Base-by-base conservation (phyloP, 2,888 invertebrate species). In the Habrosyne pyritoides region DNA sequence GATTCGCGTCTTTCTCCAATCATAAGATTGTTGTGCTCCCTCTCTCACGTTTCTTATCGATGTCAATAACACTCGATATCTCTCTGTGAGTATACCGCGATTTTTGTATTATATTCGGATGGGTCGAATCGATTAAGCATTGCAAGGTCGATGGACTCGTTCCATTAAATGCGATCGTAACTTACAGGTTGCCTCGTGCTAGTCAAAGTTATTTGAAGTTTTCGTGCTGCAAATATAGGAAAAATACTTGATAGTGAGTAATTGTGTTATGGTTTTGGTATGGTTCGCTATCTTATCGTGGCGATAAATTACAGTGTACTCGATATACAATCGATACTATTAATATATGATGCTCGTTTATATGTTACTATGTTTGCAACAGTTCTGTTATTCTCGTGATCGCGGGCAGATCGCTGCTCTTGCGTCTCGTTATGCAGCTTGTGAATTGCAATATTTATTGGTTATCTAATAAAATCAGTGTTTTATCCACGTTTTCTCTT, bases 251-350 rank as follows among this genome's bases (percentile, higher is more conserved):
- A 61, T 64, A 59, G 57, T 63, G 58, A 72, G 53, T 71, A 72
- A 74, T 75, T 66, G 70, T 71, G 66, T 69, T 67, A 71, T 74
- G 65, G 10, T 74, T 74, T 73, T 66, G 60, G 61, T 71, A 72
- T 67, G 65, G 63, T 66, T 69, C 67, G 64, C 71, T 89, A 90
- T 89, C 88, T 90, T 89, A 91, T 91, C 91, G 74, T 73, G 60
- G 77, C 86, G 91, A 90, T 91, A 90, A 90, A 89, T 90, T 87
- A 79, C 79, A 71, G 73, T 77, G 79, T 72, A 79, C 81, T 86
- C 87, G 87, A 90, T 89, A 84, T 77, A 85, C 84, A 83, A 84
- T 89, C 89, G 83, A 91, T 89, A 81, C 81, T 74, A 75, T 73
- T 77, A 76, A 75, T 74, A 77, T 77, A 77, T 76, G 76, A 73